These are phyloP conservation scores for Eubasilissa splendida DNA, from an alignment of 2,888 invertebrate genomes.

Conservation along the genomic window DNA sequence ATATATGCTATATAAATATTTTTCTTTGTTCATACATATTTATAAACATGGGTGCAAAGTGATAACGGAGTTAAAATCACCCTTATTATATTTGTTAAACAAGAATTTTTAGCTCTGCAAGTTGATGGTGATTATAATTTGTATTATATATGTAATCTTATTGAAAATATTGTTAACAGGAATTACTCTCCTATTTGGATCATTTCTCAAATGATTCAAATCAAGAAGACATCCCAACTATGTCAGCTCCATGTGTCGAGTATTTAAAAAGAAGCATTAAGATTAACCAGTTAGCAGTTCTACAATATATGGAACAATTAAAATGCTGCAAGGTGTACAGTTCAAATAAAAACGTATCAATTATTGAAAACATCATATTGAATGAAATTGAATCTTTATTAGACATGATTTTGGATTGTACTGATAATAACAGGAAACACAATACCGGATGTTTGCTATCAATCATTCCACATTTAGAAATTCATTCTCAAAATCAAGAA, in stretches of 20 bases:
- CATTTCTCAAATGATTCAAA: conserved; percentile 64
- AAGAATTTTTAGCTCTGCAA: no score
- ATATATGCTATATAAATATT: conserved; percentile 22
- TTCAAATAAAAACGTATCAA: conserved; percentile 5
- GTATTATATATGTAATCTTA: no score
- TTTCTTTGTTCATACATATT: not conserved
- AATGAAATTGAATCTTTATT: conserved; percentile 50
- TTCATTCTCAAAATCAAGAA: conserved; percentile 36
- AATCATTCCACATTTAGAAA: conserved; percentile 46
- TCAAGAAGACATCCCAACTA: conserved; percentile 60
- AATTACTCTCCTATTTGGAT: conserved; percentile 65
- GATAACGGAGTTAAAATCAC: not conserved
- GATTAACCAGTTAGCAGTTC: conserved; percentile 68
- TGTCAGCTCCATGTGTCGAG: conserved; percentile 64
- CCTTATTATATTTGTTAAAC: no score
- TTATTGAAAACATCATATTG: conserved; percentile 41
- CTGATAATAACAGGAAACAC: conserved; percentile 46
- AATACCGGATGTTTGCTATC: conserved; percentile 48
- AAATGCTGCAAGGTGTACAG: conserved; percentile 35
- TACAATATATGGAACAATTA: conserved; percentile 54
- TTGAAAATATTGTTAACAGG: conserved; percentile 61
- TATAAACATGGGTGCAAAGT: conserved; percentile 12
- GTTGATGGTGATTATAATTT: no score
- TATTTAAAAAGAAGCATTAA: conserved; percentile 69
- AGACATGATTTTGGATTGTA: conserved; percentile 41